A percentile compares a stretch with the other conserved stretches of the same genome.
phyloP scores from a whole-genome alignment of 2,797 vertebrate genomes.

The Takifugu ocellatus region DNA sequence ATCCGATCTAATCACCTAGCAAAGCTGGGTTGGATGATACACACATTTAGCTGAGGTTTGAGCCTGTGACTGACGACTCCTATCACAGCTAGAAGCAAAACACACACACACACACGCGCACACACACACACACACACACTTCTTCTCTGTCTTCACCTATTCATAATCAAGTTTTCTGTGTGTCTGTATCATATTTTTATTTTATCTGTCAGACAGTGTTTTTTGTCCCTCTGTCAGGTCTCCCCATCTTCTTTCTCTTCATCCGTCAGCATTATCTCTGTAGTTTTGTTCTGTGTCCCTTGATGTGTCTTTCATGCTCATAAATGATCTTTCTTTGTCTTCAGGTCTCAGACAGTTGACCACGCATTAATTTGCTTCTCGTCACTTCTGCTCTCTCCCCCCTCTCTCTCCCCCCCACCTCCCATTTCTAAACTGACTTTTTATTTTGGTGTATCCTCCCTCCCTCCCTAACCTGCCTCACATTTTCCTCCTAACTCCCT shows the following conservation, averaged over 20 bases:
- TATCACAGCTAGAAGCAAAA: constrained; percentile 26
- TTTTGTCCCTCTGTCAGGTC: constrained; percentile 42
- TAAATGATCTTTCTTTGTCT: constrained; percentile 66
- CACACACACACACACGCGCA: constrained; percentile 9
- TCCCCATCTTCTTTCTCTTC: constrained; percentile 19
- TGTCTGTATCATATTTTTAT: constrained; percentile 52
- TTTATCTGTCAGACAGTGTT: constrained; percentile 43
- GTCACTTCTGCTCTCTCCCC: constrained; percentile 73
- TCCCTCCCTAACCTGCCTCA: constrained; percentile 11
- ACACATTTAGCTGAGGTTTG: constrained; percentile 18
- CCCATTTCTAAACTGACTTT: constrained; percentile 34
- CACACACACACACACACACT: constrained; percentile 15
- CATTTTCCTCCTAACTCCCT: constrained; percentile 18
- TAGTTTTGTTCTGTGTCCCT: constrained; percentile 33
- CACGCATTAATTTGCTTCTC: constrained; percentile 79
- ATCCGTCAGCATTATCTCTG: constrained; percentile 32
- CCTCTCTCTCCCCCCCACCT: constrained; percentile 55
- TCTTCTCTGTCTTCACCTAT: constrained; percentile 59
- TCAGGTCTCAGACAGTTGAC: constrained; percentile 72
- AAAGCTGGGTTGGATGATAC: constrained; percentile 16
- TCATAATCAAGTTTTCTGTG: constrained; percentile 49
- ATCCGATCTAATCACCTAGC: constrained; percentile 14
- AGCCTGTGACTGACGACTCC: constrained; percentile 15
- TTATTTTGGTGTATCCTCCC: constrained; percentile 11
- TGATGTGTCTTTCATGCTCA: constrained; percentile 46